Evolutionary conservation across 2,797 vertebrate genomes (phyloP).

Genomic region (Triplophysa bombifrons): DNA sequence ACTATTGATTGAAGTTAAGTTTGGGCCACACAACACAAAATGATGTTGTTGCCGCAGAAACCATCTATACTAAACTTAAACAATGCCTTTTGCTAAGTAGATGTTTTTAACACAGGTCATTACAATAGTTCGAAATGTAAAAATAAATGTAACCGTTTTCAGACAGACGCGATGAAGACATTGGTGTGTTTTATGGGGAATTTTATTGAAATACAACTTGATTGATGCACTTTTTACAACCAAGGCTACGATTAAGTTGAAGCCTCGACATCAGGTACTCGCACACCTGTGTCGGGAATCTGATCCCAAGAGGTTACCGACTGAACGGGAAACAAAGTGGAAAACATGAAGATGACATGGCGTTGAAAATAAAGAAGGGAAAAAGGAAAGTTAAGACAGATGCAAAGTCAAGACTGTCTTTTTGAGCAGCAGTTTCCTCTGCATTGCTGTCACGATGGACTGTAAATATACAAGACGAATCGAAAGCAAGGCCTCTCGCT

Average conservation of each 20-base stretch:
- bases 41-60: no score
- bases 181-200: constrained; percentile 66
- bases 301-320: constrained; percentile 80
- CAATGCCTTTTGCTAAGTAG: no score
- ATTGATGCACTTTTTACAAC: constrained; percentile 70
- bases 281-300: constrained; percentile 64
- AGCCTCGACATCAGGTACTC: constrained; percentile 64
- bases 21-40: no score
- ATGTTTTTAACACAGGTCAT: no score
- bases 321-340: constrained; percentile 64
- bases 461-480: constrained; percentile 64
- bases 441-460: constrained; percentile 62
- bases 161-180: neutral
- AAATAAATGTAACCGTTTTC: neutral
- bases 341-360: constrained; percentile 35
- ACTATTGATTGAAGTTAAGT: no score
- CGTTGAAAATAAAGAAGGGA: constrained; percentile 48
- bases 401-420: constrained; percentile 77
- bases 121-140: neutral
- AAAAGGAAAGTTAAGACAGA: constrained; percentile 59
- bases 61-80: no score
- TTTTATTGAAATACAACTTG: constrained; percentile 75
- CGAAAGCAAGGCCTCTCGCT: constrained; percentile 56
- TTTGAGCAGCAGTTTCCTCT: constrained; percentile 67
- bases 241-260: constrained; percentile 71